Percentiles rank a stretch among this genome's conserved stretches.
phyloP scores from a whole-genome alignment of 2,797 vertebrate species.

The Synanceia verrucosa region DNA sequence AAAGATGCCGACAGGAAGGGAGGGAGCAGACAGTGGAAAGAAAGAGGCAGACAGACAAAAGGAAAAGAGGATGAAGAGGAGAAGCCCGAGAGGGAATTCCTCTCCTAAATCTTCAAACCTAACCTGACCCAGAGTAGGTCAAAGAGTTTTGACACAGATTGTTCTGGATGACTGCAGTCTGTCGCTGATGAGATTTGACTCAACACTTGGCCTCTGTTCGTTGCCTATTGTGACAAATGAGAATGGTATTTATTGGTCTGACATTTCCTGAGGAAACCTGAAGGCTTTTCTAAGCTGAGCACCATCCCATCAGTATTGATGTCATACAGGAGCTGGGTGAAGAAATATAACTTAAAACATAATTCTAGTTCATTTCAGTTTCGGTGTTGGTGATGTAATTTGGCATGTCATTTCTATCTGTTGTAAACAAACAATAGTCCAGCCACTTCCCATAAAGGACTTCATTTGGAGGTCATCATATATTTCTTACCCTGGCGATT shows the following conservation, averaged over 20 bases:
- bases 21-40: neutral
- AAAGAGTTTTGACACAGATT: slow-evolving; percentile 12
- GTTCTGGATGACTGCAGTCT: neutral
- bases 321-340: neutral
- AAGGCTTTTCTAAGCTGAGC: neutral
- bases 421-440: too few species aligned
- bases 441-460: too few species aligned
- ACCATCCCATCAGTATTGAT: neutral
- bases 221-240: neutral
- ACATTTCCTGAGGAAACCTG: neutral
- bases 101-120: slow-evolving; percentile 51
- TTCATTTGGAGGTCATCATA: too few species aligned
- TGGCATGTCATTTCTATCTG: neutral
- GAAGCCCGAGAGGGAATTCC: slow-evolving; percentile 54
- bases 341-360: neutral
- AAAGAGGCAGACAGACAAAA: slow-evolving; percentile 32
- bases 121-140: slow-evolving; percentile 41
- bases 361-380: too few species aligned
- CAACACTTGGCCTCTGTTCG: neutral
- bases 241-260: neutral
- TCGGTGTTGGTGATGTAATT: too few species aligned
- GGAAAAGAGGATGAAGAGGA: slow-evolving; percentile 19
- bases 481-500: too few species aligned
- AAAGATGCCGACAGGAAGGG: slow-evolving; percentile 26
- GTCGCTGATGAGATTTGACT: slow-evolving; percentile 1